Base-by-base conservation (phyloP, 2,888 invertebrate species). In the Phrixothrix hirtus region DNA sequence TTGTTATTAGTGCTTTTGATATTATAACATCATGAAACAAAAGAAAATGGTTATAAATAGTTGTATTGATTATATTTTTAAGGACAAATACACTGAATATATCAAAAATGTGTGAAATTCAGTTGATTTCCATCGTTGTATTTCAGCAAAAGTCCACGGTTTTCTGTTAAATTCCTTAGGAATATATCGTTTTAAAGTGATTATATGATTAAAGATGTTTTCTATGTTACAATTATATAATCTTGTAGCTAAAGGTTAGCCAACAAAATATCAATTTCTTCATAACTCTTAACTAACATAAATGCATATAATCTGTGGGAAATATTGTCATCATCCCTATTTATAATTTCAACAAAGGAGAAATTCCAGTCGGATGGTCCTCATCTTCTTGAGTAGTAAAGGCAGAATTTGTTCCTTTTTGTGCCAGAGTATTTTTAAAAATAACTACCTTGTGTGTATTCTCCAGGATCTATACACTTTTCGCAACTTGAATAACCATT, bases 111-210 rank as follows among this genome's bases (percentile, higher is more conserved):
- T n/a, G n/a, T n/a, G 17, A 15, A 48, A 48, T 44, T 56, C 56
- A 6, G 31, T 38, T 1, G 47, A 38, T 39, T 47, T 47, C 6
- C 26, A 47, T 2, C 35, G 7, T 27, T n/a, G 12, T 7, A 47
- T n/a, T 10, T 39, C 39, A 2, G 15, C 10, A 14, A 47, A 13
- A 4, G 7, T 10, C 17, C 47, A 26, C 4, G 38, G 57, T 32
- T 53, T 53, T 36, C 57, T 43, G 17, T 38, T 48, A 38, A 57
- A 49, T 41, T 57, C 53, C n/a, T 31, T 11, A 6, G 53, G 35
- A 31, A 45, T 11, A 39, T 17, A 42, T 26, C 6, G n/a, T 34
- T 32, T 44, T 16, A 58, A 43, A 29, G 13, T 14, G 16, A 35
- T 25, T 27, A 56, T 29, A 13, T 46, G 2, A 14, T 38, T 14